Conservation (phyloP, 2,888 invertebrate species). For the Boloria selene region DNA sequence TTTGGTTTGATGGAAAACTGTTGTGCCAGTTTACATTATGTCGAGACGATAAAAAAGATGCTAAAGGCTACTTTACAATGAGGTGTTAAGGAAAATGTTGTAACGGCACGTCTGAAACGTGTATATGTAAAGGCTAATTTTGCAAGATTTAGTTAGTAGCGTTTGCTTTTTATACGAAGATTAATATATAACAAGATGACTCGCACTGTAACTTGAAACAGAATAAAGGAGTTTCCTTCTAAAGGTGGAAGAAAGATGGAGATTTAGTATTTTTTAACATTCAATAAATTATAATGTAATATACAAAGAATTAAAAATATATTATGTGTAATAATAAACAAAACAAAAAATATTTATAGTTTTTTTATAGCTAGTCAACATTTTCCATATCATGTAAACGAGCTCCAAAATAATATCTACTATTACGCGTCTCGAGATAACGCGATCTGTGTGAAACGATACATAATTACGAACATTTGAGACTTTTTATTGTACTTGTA, state of each 20-base stretch:
- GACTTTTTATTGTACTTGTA: slow-evolving; percentile 32
- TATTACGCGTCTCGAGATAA: slow-evolving; percentile 30
- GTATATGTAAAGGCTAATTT: background rate
- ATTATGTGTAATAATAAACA: too few relatives aligned
- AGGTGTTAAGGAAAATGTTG: slow-evolving; percentile 7
- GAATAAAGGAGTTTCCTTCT: too few relatives aligned
- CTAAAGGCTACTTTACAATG: slow-evolving; percentile 7
- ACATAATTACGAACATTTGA: slow-evolving; percentile 36
- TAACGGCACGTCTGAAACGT: background rate
- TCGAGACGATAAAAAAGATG: slow-evolving; percentile 19
- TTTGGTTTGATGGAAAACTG: slow-evolving; percentile 70
- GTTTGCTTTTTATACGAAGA: too few relatives aligned
- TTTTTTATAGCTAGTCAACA: background rate
- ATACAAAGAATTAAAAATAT: too few relatives aligned
- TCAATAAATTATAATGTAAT: background rate
- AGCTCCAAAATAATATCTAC: slow-evolving; percentile 19
- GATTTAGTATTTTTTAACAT: background rate
- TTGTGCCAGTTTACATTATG: slow-evolving; percentile 30
- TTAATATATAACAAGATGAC: too few relatives aligned
- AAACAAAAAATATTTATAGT: too few relatives aligned
- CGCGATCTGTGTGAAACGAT: slow-evolving; percentile 38
- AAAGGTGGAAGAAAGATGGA: too few relatives aligned
- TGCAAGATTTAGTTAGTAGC: too few relatives aligned
- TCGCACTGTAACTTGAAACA: too few relatives aligned
- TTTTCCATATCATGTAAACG: slow-evolving; percentile 21